Percentiles rank a stretch among this genome's conserved stretches.
phyloP scores from a whole-genome alignment of 2,888 invertebrate species.

The Neoitamus cyanurus region DNA sequence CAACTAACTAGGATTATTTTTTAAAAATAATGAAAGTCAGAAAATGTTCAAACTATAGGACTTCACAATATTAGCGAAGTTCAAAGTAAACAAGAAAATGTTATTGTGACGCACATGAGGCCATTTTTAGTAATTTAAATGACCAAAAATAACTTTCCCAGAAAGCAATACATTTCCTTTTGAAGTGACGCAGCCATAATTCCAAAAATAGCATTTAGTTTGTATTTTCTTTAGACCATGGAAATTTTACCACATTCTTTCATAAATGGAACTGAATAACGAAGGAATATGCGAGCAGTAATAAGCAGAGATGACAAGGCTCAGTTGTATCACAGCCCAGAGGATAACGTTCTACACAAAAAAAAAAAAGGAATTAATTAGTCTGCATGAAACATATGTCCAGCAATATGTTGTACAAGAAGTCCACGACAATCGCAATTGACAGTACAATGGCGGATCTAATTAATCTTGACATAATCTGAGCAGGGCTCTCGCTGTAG shows the following conservation, averaged over 20 bases:
- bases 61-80: too few species aligned
- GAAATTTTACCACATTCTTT: neutral
- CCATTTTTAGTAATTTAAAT: too few species aligned
- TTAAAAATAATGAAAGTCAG: too few species aligned
- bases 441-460: slow-evolving; percentile 65
- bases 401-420: slow-evolving; percentile 50
- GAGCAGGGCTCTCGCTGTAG: slow-evolving; percentile 57
- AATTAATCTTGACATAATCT: slow-evolving; percentile 66
- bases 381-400: slow-evolving; percentile 52
- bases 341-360: neutral
- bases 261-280: neutral
- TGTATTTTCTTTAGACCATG: neutral
- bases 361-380: slow-evolving; percentile 49
- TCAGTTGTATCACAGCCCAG: neutral
- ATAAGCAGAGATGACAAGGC: slow-evolving; percentile 11
- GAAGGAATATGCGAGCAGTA: neutral
- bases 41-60: too few species aligned
- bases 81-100: too few species aligned
- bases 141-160: neutral
- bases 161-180: neutral
- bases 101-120: neutral
- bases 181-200: neutral
- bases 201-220: neutral
- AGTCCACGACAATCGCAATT: slow-evolving; percentile 59
- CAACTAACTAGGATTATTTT: too few species aligned